Evolutionary conservation across 2,113 vertebrate genomes (phyloP).

Genomic region (Alligator sinensis): DNA sequence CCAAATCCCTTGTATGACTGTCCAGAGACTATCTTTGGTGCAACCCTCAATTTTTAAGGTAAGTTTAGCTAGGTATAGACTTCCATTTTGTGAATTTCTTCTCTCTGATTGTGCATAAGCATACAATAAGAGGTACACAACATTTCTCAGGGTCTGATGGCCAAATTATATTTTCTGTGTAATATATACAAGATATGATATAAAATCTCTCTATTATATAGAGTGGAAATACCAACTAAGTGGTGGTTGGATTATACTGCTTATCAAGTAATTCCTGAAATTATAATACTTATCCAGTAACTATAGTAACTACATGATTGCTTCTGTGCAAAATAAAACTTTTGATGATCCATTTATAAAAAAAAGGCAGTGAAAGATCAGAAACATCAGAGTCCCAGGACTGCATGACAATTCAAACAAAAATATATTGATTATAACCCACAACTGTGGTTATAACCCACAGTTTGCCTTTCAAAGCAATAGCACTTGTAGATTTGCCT

Average conservation of each 20-base stretch:
- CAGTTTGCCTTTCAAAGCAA: background rate
- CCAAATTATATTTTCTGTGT: background rate
- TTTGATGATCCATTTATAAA: conserved; percentile 20
- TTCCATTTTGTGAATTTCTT: background rate
- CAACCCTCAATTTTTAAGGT: background rate
- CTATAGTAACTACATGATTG: background rate
- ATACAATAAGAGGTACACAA: background rate
- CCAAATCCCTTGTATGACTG: background rate
- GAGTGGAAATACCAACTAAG: background rate
- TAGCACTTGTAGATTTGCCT: fast-evolving
- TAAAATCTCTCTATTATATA: background rate
- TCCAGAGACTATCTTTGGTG: background rate
- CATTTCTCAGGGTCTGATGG: background rate
- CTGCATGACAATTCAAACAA: background rate
- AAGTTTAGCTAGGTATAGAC: background rate
- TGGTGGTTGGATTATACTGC: background rate
- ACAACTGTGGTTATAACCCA: no score
- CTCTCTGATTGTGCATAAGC: background rate
- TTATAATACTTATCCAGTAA: background rate
- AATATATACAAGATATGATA: background rate
- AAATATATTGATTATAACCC: background rate
- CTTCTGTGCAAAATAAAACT: background rate
- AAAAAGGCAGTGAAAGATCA: conserved; percentile 1
- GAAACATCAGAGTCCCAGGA: conserved; percentile 9
- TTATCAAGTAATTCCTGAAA: background rate